Evolutionary conservation across 2,888 invertebrate genomes (phyloP), one percentile per base, ranked within the genome.

Genomic region (Entomobrya multifasciata): DNA sequence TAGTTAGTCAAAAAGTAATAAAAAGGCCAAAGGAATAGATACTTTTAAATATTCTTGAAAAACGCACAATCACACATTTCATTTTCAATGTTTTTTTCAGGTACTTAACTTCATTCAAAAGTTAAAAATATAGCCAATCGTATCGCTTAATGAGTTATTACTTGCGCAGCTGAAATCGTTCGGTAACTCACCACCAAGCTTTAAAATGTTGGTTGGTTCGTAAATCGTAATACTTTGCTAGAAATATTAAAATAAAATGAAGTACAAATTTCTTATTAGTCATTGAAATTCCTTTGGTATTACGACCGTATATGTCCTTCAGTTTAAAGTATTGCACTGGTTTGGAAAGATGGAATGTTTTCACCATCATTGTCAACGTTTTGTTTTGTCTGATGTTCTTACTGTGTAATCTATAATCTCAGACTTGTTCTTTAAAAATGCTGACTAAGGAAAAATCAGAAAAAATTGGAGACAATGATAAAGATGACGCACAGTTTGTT

Each of bases 371-470:
- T 47, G 4, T 52, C 8, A n/a, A 72, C 72, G 30, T 52, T 77
- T 57, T 41, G 36, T 62, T 76, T 76, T 76, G 52, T 60, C 47
- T 72, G 30, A 30, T 47, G 6, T 57, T 76, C 36, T 49, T 15
- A n/a, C n/a, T n/a, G n/a, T n/a, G n/a, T n/a, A n/a, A n/a, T n/a
- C n/a, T n/a, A n/a, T n/a, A n/a, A n/a, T n/a, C n/a, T n/a, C n/a
- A n/a, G n/a, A n/a, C n/a, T n/a, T n/a, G n/a, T n/a, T n/a, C n/a
- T n/a, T n/a, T n/a, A n/a, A n/a, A n/a, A n/a, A 85, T 79, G 85
- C 85, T 85, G 85, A 85, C 85, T 78, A 65, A 60, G 70, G 52
- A 41, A 78, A 78, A 78, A 78, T 52, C n/a, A 65, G 22, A 36
- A 60, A 62, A 52, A 22, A 65, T 84, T 84, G 77, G 78, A 79